Conservation (phyloP, 2,797 vertebrate species). For the Pempheris klunzingeri region DNA sequence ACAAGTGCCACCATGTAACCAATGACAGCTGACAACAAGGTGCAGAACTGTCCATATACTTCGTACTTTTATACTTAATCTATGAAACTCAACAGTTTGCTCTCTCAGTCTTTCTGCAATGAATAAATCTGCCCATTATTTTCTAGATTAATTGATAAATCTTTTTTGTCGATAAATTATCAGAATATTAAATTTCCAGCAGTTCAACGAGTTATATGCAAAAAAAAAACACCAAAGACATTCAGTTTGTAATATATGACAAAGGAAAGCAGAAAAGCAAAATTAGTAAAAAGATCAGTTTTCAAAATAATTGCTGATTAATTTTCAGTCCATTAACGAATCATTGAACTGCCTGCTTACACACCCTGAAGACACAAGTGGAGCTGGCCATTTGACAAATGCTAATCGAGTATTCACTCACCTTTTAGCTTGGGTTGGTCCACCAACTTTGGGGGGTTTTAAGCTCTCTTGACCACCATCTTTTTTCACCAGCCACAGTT, state of each 20-base stretch:
- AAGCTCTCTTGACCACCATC: not conserved
- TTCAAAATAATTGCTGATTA: not conserved
- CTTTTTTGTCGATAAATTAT: not conserved
- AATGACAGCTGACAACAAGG: slow-evolving; percentile 14
- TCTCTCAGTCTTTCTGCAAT: not conserved
- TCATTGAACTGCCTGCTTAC: not conserved
- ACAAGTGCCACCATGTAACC: slow-evolving; percentile 14
- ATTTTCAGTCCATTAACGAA: not conserved
- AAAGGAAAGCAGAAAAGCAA: not conserved
- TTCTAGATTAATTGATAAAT: not conserved
- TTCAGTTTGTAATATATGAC: not conserved
- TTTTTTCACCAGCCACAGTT: slow-evolving; percentile 15
- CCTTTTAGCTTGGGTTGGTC: not conserved
- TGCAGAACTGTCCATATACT: not conserved
- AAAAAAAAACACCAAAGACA: not conserved
- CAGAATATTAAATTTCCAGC: not conserved
- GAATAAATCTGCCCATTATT: not conserved
- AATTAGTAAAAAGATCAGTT: not conserved
- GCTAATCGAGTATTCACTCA: not conserved
- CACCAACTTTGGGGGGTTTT: not conserved
- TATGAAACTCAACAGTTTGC: not conserved
- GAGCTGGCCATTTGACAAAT: not conserved
- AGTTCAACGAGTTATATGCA: not conserved
- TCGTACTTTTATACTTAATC: too few species aligned
- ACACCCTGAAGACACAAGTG: not conserved